phyloP scores from a whole-genome alignment of 2,888 invertebrate species.

The Drosophila niveifrons region DNA sequence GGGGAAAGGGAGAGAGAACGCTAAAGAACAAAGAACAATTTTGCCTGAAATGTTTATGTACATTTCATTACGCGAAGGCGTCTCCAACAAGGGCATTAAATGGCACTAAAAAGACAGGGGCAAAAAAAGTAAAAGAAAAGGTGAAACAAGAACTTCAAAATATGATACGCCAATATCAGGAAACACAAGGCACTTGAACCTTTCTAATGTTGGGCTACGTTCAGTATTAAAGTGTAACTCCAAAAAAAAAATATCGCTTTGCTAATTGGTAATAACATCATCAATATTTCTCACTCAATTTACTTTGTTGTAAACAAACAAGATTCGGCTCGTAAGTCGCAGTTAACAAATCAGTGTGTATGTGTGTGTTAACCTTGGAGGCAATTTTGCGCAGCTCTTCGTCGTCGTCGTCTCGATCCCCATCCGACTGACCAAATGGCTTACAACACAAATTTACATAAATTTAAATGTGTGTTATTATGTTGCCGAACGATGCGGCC shows the following conservation, averaged over 20 bases:
- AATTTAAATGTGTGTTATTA: conserved; percentile 79
- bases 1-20: background rate
- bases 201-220: background rate
- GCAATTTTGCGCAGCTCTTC: conserved; percentile 43
- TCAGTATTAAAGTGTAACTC: background rate
- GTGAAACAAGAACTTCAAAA: conserved; percentile 12
- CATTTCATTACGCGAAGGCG: conserved; percentile 50
- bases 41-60: conserved; percentile 49
- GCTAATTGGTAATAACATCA: conserved; percentile 19
- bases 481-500: conserved; percentile 59
- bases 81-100: conserved; percentile 27
- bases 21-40: conserved; percentile 32
- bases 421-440: conserved; percentile 50
- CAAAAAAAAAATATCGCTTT: background rate
- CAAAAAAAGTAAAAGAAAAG: background rate
- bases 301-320: conserved; percentile 23
- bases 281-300: conserved; percentile 33
- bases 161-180: conserved; percentile 25
- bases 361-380: conserved; percentile 44
- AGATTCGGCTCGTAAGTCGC: conserved; percentile 24
- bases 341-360: conserved; percentile 49
- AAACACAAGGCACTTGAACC: conserved; percentile 8
- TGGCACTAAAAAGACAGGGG: conserved; percentile 14
- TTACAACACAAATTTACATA: conserved; percentile 63
- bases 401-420: background rate